These are phyloP conservation scores for Ptilodon capucinus DNA, from an alignment of 2,888 invertebrate species.

Conservation along the genomic window DNA sequence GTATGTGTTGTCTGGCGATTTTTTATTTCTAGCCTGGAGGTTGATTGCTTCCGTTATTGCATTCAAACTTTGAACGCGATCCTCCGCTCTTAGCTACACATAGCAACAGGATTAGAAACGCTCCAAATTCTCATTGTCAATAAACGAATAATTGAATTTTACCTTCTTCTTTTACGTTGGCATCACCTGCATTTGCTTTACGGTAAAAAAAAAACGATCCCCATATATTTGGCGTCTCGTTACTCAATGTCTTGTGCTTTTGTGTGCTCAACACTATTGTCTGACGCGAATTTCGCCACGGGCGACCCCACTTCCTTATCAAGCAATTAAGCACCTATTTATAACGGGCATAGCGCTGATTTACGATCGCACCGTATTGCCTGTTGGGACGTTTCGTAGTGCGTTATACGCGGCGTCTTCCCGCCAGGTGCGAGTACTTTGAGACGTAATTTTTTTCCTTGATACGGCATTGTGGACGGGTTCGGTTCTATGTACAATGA, in stretches of 20 bases:
- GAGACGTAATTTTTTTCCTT: slow-evolving; percentile 46
- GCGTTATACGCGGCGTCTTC: slow-evolving; percentile 44
- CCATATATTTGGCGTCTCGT: slow-evolving; percentile 71
- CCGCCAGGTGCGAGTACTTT: slow-evolving; percentile 67
- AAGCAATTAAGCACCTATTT: slow-evolving; percentile 71
- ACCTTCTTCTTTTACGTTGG: slow-evolving; percentile 60
- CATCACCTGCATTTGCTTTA: slow-evolving; percentile 71
- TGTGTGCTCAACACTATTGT: slow-evolving; percentile 62
- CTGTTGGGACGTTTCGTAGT: slow-evolving; percentile 49
- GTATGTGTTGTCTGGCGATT: too few species aligned
- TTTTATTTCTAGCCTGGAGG: too few species aligned
- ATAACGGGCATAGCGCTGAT: slow-evolving; percentile 60
- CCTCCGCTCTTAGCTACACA: slow-evolving; percentile 31
- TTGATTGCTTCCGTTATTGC: too few species aligned
- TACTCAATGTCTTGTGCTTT: slow-evolving; percentile 73
- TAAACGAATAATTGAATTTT: slow-evolving; percentile 75
- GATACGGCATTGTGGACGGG: slow-evolving; percentile 60
- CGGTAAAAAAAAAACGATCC: slow-evolving; percentile 63
- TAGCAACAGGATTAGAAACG: slow-evolving; percentile 61
- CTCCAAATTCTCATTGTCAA: slow-evolving; percentile 64
- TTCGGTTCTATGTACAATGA: slow-evolving; percentile 67
- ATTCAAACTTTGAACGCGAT: slow-evolving; percentile 31
- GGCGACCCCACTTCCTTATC: slow-evolving; percentile 49
- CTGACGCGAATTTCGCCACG: slow-evolving; percentile 44
- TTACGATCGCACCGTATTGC: slow-evolving; percentile 49